Evolutionary conservation across 2,888 invertebrate genomes (phyloP).

Genomic region (Eupsilia transversa): DNA sequence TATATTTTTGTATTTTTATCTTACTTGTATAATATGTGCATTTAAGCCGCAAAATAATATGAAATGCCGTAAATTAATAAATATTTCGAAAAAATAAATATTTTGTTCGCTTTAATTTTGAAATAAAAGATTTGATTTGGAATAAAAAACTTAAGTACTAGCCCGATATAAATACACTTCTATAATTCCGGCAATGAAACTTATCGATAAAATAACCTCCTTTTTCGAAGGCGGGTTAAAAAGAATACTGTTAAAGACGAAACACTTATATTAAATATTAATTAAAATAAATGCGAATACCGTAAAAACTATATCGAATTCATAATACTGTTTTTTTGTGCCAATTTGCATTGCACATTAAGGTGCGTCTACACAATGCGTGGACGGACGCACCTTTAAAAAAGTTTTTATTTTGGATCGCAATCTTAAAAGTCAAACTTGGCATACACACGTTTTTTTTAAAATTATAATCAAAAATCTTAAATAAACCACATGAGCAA

Average conservation of each 20-base stretch:
- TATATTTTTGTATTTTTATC: no score
- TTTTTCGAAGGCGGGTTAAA: not conserved
- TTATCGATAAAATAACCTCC: conserved; percentile 23
- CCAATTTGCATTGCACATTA: conserved; percentile 6
- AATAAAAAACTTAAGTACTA: not conserved
- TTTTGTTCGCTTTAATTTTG: not conserved
- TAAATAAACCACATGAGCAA: not conserved
- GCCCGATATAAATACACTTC: conserved; percentile 10
- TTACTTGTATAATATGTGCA: not conserved
- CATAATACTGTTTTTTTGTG: conserved; percentile 55
- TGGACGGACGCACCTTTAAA: not conserved
- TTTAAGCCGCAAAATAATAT: not conserved
- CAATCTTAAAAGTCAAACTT: not conserved
- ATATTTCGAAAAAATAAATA: not conserved
- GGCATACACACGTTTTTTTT: not conserved
- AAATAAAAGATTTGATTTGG: not conserved
- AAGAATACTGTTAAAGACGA: conserved; percentile 37
- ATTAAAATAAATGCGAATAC: conserved; percentile 58
- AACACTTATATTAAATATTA: conserved; percentile 32
- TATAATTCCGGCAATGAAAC: conserved; percentile 10
- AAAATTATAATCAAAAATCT: not conserved
- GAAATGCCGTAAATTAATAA: no score
- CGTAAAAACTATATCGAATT: conserved; percentile 29
- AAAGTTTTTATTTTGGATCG: conserved; percentile 33
- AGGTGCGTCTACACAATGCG: not conserved